Base-by-base conservation (phyloP, 1,140 invertebrate genomes). In the Lordiphosa clarofinis region DNA sequence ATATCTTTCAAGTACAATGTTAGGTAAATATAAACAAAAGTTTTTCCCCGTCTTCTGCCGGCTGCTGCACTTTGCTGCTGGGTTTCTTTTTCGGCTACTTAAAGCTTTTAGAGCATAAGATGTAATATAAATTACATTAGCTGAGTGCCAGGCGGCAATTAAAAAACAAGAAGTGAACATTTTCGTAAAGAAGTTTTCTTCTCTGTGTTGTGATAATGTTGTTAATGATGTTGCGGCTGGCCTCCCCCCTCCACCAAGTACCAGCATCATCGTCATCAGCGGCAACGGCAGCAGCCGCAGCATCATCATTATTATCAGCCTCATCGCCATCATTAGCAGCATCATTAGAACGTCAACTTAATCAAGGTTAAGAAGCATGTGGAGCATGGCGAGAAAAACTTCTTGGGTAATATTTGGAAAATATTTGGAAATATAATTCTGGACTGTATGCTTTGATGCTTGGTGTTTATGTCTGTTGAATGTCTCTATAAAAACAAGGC, bases 41-140 rank as follows among this genome's bases (percentile, higher is more conserved):
- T 76, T 75, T 75, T 31, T 31, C 7, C 28, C 7, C 59, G 35
- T 55, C 61, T 47, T 39, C 19, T 5, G 48, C 24, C 7, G 24
- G 50, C 56, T 55, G 66, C 28, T 70, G 55, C 57, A 58, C 64
- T 70, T 62, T 62, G 36, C 35, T 44, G 31, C 31, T 37, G 31
- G 24, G 37, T 37, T 56, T 59, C 54, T 46, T 63, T 67, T 74
- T 67, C 35, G 69, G 82, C 82, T 87, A 82, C 82, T 82, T 86
- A 71, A 67, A 82, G 82, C 82, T 87, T 87, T 87, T 86, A 86
- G 82, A 81, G 81, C 82, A 60, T 54, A 69, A 82, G 70, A 78
- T 78, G 82, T 87, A 74, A 82, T 82, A 87, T 87, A 87, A 87
- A 87, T 87, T 87, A 87, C 82, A 87, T 87, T 87, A 87, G 82